Base-by-base conservation (phyloP, 2,888 invertebrate species). In the Microplitis manilae region DNA sequence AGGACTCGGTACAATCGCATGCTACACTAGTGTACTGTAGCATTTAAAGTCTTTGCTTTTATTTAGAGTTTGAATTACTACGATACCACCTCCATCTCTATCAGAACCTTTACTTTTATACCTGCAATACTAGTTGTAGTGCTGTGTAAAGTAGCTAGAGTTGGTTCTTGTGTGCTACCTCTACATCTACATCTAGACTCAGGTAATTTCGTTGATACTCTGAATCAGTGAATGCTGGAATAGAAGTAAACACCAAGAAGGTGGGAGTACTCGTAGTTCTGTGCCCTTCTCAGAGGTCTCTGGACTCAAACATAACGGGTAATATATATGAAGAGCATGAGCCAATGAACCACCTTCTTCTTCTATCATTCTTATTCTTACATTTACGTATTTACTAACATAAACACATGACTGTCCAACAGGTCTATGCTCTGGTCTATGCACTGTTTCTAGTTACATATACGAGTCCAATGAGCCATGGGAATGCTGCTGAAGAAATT, bases 301-400 rank as follows among this genome's bases (percentile, higher is more conserved):
- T 79, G 78, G 79, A 81, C 78, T 78, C 73, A 64, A 71, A 80
- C 73, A 80, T 83, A 83, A 83, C 83, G 83, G 50, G 6, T 7
- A 50, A 50, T 50, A 13, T 50, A 50, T 50, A 50, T 50, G 13
- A 50, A 50, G 50, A 50, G 50, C 13, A 50, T 50, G 30, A 30
- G 50, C 50, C 50, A 8, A 13, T 30, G 30, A 50, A 13, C 41
- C 9, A 41, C 8, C 50, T 50, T 13, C 50, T 13, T 13, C 50
- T 13, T 50, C 50, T 50, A 50, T 50, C 50, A 50, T 50, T 50
- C 50, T 50, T 30, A 50, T 4, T 50, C 8, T 50, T 50, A 50
- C 13, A 50, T 13, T 50, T 8, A 50, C 30, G 13, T 50, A 13
- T 50, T 50, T 50, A 50, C 50, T 13, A 50, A 50, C 50, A 50